Conservation (phyloP, 2,797 vertebrate species). For the Galago senegalensis region DNA sequence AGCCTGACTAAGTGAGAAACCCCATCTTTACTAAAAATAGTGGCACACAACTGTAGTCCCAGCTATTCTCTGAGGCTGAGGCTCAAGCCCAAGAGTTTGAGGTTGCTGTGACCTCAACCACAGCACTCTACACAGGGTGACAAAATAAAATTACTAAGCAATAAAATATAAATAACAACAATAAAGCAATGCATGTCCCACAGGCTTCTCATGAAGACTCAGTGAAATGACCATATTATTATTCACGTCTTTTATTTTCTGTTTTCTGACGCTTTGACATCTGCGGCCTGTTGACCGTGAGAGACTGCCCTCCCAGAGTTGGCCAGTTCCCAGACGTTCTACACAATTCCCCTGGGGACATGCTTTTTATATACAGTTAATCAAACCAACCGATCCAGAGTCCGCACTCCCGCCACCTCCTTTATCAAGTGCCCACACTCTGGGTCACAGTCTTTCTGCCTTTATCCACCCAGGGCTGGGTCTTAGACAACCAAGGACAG, state of each 20-base stretch:
- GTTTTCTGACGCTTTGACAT: background rate
- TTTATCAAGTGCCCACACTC: background rate
- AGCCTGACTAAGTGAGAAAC: no score
- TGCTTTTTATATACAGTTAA: background rate
- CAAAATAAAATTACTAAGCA: background rate
- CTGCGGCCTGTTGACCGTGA: background rate
- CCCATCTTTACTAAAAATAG: no score
- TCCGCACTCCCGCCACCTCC: background rate
- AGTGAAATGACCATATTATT: background rate
- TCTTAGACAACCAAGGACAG: background rate
- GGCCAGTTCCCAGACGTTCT: background rate
- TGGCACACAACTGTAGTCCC: no score
- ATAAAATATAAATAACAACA: background rate
- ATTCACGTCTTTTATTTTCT: background rate
- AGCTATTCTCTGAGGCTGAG: no score
- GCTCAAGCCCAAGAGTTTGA: no score
- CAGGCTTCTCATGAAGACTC: background rate
- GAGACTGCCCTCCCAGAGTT: background rate
- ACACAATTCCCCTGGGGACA: rapidly evolving
- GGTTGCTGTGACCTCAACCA: no score
- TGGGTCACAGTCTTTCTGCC: background rate
- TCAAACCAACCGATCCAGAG: background rate
- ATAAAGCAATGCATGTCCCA: background rate
- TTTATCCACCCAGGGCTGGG: background rate
- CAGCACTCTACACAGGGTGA: no score